Base-by-base conservation (phyloP, 2,113 vertebrate genomes). In the Perccottus glenii region DNA sequence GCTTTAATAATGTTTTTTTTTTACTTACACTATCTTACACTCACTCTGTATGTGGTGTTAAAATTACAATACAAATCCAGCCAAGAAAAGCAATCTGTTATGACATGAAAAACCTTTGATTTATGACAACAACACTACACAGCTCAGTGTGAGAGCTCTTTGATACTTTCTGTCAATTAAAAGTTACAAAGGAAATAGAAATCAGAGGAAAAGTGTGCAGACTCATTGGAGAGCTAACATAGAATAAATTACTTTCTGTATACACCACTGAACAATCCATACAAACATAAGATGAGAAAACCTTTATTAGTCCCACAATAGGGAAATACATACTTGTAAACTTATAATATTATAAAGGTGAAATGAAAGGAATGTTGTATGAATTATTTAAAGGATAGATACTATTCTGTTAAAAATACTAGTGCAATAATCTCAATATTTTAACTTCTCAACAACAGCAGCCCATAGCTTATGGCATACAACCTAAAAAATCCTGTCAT, bases 51-150 rank as follows among this genome's bases (percentile, higher is more conserved):
- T 56, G 40, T 45, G 63, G 57, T 58, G 58, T 66, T 76, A 62
- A 78, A 73, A 72, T 48, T 72, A 60, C 47, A 59, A n/a, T 59
- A 69, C 53, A 73, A 77, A 60, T 19, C 45, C 10, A 15, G 19
- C 59, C 66, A 44, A 60, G 42, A 51, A 38, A 72, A 67, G 9
- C 40, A n/a, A 65, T 75, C 55, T 32, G 59, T 70, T 51, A 65
- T 63, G 60, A 47, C 49, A 44, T n/a, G 19, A 27, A 60, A 58
- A 70, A 75, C 61, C 75, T 81, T 77, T 74, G 67, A 81, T 81
- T 81, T 60, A 40, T 42, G 45, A 35, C 64, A 73, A 64, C 64
- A 70, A 65, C 70, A 45, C 62, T 12, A 43, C 57, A 56, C 33
- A 49, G 50, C 53, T 61, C 33, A 9, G 6, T 11, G 16, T 43